These are phyloP conservation scores for Yoshiicerus persimilis DNA, from an alignment of 1,140 invertebrate species.

Conservation along the genomic window DNA sequence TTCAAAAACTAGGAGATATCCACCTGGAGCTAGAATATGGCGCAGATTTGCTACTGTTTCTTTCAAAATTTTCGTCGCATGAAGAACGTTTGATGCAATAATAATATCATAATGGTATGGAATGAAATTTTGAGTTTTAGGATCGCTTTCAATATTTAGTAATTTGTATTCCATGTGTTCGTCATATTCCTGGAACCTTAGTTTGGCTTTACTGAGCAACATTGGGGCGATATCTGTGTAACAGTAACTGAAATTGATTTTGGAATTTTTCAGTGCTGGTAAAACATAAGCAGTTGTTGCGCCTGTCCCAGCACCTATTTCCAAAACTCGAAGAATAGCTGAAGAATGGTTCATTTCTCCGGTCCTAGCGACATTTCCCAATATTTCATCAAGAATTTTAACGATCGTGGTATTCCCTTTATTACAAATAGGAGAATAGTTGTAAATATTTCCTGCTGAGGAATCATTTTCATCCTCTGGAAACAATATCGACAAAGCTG, in stretches of 20 bases:
- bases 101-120: conserved; percentile 32
- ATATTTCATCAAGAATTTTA: not conserved
- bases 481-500: not conserved
- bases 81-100: conserved; percentile 31
- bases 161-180: conserved; percentile 27
- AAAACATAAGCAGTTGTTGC: not conserved
- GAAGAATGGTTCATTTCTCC: not conserved
- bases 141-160: conserved; percentile 40
- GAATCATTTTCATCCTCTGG: not conserved
- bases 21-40: conserved; percentile 16
- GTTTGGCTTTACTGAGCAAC: conserved; percentile 19
- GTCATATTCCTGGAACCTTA: not conserved
- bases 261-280: not conserved
- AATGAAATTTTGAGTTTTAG: conserved; percentile 23
- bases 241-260: conserved; percentile 17
- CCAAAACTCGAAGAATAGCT: conserved; percentile 17
- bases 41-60: not conserved
- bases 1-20: conserved; percentile 24
- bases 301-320: conserved; percentile 36
- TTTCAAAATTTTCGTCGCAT: conserved; percentile 31
- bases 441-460: not conserved
- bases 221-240: conserved; percentile 38
- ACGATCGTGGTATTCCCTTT: not conserved
- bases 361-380: not conserved
- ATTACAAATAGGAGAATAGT: not conserved